These are phyloP conservation scores for Tetragnatha versicolor DNA, from an alignment of 1,140 invertebrate genomes.

Conservation along the genomic window DNA sequence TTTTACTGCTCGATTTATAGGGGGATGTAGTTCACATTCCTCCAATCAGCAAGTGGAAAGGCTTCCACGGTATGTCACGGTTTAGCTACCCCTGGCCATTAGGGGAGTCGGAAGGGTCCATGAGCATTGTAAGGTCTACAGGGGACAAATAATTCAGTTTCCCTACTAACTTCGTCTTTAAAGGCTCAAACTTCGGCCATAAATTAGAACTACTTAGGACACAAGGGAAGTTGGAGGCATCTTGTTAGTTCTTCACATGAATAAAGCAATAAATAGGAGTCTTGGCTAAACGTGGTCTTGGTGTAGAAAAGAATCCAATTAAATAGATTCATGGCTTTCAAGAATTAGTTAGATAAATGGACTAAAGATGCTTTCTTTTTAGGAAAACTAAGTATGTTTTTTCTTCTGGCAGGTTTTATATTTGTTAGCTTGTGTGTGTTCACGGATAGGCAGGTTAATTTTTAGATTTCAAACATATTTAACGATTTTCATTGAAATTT, in stretches of 20 bases:
- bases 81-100: constrained; percentile 1
- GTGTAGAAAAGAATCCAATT: no score
- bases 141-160: constrained; percentile 36
- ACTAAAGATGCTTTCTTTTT: no score
- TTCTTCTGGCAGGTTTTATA: no score
- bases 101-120: not conserved
- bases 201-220: constrained; percentile 31
- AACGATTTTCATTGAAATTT: no score
- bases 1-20: not conserved
- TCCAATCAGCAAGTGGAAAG: not conserved
- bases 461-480: no score
- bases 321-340: no score
- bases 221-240: not conserved
- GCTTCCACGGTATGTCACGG: not conserved
- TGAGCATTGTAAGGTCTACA: not conserved
- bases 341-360: no score
- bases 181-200: constrained; percentile 33
- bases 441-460: no score
- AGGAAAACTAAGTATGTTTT: no score
- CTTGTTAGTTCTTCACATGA: not conserved
- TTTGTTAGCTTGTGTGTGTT: no score
- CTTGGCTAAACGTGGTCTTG: no score
- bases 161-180: constrained; percentile 23
- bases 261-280: not conserved
- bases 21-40: not conserved